Base-by-base conservation (phyloP, 2,113 vertebrate genomes). In the Psittacus erithacus region DNA sequence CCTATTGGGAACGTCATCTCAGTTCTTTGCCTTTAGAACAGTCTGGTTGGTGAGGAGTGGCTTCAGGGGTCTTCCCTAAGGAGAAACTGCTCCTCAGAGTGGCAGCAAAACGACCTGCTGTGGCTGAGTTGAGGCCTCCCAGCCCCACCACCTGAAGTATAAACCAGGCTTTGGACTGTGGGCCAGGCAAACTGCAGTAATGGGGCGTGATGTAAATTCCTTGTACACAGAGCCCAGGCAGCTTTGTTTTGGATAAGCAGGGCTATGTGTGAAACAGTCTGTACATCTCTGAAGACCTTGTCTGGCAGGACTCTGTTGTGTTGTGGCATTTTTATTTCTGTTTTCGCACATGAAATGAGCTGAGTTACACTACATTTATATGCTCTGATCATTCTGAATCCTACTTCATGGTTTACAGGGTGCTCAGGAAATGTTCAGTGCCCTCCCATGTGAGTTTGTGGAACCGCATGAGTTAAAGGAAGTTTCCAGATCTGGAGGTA, bases 381-480 rank as follows among this genome's bases (percentile, higher is more conserved):
- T 78, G 75, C 13, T 64, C 57, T 88, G 22, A 50, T 81, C 47
- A 47, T 77, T 77, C 50, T 77, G 73, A 60, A 60, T 94, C 49
- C 16, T 88, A 2, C 73, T 77, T 77, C 44, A 4, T 96, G 78
- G 39, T 63, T 85, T 94, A n/a, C 94, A 99, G 99, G 99, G 99
- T 89, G 99, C 99, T 55, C 99, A 99, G 28, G 99, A 99, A 96
- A 98, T 99, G 95, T 99, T 99, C 81, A 99, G 97, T 84, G 99
- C 99, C 84, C 98, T 99, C 79, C 99, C 99, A 28, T 99, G 98
- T 95, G 99, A 99, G 75, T 99, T 99, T 90, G 99, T 99, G 63
- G 99, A 99, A 92, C 99, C 99, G 19, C 99, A 99, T 44, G 99
- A 99, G 85, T 91, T 99, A 84, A 98, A 98, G 96, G 98, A 99